Evolutionary conservation across 2,888 invertebrate species (phyloP).

Genomic region (Aphidius colemani): DNA sequence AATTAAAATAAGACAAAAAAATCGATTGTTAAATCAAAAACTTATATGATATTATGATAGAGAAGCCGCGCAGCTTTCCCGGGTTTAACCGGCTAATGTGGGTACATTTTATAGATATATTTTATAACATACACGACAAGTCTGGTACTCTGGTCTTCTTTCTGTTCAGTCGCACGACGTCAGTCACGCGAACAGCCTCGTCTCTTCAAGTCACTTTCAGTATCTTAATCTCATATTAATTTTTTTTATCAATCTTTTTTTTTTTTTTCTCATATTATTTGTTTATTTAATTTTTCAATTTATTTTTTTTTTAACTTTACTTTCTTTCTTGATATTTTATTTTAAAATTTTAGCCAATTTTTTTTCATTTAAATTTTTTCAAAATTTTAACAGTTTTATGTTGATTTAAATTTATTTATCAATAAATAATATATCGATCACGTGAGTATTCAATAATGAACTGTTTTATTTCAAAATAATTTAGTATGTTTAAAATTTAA

Average conservation of each 20-base stretch:
- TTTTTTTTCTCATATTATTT: no score
- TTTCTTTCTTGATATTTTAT: constrained; percentile 7
- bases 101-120: no score
- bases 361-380: background rate
- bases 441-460: background rate
- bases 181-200: constrained; percentile 51
- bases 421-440: constrained; percentile 1
- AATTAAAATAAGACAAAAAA: no score
- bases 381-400: background rate
- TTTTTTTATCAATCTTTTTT: background rate
- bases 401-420: background rate
- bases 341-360: constrained; percentile 10
- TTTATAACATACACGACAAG: no score
- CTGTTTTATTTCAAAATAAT: no score
- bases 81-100: background rate
- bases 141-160: background rate
- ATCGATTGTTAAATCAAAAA: no score
- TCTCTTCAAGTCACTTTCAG: constrained; percentile 28
- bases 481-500: no score
- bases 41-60: no score
- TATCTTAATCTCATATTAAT: background rate
- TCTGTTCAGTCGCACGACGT: constrained; percentile 55
- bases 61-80: constrained; percentile 17
- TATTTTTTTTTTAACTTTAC: no score
- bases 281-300: no score